Percentiles rank a stretch among this genome's conserved stretches.
These are phyloP conservation scores for Phocoena sinus DNA, from an alignment of 2,113 vertebrate species.

Conservation along the genomic window DNA sequence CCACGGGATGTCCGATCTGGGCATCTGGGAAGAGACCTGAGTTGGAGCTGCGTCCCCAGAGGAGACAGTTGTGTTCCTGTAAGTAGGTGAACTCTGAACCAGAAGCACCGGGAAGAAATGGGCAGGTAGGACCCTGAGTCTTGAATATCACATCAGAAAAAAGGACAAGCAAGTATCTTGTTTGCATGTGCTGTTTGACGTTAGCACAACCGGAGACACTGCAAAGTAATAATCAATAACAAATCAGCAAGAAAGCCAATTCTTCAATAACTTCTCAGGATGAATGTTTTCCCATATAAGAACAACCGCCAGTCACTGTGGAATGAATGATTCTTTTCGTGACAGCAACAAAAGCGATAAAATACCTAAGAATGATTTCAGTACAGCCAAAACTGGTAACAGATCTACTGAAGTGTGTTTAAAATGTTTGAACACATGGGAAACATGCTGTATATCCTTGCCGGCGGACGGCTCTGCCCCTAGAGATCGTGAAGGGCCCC, in stretches of 20 bases:
- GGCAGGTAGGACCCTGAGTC: too few relatives aligned
- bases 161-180: neutral
- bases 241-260: neutral
- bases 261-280: neutral
- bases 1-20: too few relatives aligned
- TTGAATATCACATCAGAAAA: neutral
- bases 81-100: neutral
- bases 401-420: neutral
- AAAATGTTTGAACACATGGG: neutral
- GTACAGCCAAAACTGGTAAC: neutral
- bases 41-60: neutral
- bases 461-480: neutral
- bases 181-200: neutral
- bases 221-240: neutral
- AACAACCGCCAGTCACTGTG: neutral
- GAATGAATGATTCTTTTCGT: neutral
- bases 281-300: neutral
- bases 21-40: neutral
- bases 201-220: too few relatives aligned
- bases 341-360: neutral
- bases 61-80: rapidly evolving
- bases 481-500: rapidly evolving
- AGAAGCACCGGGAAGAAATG: neutral
- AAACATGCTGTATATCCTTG: neutral
- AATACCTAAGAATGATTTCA: neutral